Conservation (phyloP, 2,888 invertebrate genomes). For the Cephus sareptanus region DNA sequence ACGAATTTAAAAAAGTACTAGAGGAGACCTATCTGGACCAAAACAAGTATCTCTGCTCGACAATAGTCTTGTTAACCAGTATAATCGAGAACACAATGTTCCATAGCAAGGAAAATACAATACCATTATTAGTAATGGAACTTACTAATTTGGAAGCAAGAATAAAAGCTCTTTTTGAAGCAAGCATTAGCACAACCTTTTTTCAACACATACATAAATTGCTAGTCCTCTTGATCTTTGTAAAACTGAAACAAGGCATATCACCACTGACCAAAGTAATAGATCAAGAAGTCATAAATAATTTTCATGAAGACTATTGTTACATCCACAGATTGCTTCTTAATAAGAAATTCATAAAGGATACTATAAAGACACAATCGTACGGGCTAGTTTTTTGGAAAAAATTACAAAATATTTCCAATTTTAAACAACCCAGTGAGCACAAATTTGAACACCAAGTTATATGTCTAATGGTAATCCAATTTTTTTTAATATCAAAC, state of each 20-base stretch:
- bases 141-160: constrained; percentile 52
- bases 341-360: constrained; percentile 57
- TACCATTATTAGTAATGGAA: constrained; percentile 53
- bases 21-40: constrained; percentile 67
- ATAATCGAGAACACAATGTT: constrained; percentile 58
- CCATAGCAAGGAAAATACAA: constrained; percentile 43
- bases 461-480: constrained; percentile 54
- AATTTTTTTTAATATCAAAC: constrained; percentile 36
- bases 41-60: constrained; percentile 52
- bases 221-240: constrained; percentile 65
- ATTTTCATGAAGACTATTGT: constrained; percentile 59
- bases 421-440: constrained; percentile 33
- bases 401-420: constrained; percentile 45
- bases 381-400: constrained; percentile 62
- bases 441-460: constrained; percentile 58
- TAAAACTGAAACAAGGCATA: constrained; percentile 48
- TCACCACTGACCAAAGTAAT: constrained; percentile 24
- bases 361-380: constrained; percentile 62
- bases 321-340: constrained; percentile 58
- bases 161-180: constrained; percentile 55
- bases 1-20: constrained; percentile 44
- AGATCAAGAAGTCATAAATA: constrained; percentile 47
- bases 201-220: constrained; percentile 68
- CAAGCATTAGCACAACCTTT: constrained; percentile 60
- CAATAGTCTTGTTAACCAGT: constrained; percentile 53